A percentile compares a stretch with the other conserved stretches of the same genome.
Conservation (phyloP, 2,888 invertebrate species). For the Pyrochroa serraticornis region DNA sequence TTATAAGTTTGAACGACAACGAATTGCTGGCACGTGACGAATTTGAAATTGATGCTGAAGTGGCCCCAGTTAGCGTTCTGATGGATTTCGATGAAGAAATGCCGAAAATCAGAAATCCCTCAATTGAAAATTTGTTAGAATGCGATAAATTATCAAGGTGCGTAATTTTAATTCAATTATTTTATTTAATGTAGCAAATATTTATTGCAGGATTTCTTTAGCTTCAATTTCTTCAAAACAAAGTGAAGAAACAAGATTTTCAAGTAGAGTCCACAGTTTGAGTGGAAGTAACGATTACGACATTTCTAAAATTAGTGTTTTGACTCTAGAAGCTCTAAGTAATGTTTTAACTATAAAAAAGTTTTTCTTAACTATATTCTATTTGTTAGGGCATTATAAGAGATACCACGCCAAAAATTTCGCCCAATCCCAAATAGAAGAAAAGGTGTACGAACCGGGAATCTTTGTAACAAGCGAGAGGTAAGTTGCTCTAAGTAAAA, state of each 20-base stretch:
- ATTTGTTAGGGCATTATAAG: slow-evolving; percentile 48
- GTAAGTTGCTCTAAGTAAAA: slow-evolving; percentile 29
- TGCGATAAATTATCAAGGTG: slow-evolving; percentile 32
- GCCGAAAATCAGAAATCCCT: slow-evolving; percentile 33
- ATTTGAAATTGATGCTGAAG: slow-evolving; percentile 43
- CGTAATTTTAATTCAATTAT: not conserved
- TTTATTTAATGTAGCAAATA: too few species aligned
- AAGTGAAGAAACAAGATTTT: slow-evolving; percentile 25
- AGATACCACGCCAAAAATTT: slow-evolving; percentile 48
- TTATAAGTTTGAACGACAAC: slow-evolving; percentile 39
- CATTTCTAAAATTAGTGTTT: slow-evolving; percentile 34
- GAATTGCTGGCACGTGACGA: slow-evolving; percentile 40
- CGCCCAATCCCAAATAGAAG: slow-evolving; percentile 50
- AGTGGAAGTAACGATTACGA: slow-evolving; percentile 34
- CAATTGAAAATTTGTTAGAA: slow-evolving; percentile 40
- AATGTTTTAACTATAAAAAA: slow-evolving; percentile 18
- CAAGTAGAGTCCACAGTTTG: slow-evolving; percentile 27
- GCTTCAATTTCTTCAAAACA: slow-evolving; percentile 39
- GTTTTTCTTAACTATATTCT: not conserved
- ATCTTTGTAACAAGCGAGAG: slow-evolving; percentile 51
- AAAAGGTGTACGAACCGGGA: slow-evolving; percentile 50
- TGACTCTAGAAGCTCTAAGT: slow-evolving; percentile 45
- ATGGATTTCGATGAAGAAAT: slow-evolving; percentile 50
- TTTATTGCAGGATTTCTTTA: slow-evolving; percentile 36
- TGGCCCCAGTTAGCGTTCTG: slow-evolving; percentile 43